Evolutionary conservation across 2,797 vertebrate genomes (phyloP), one percentile per base, ranked within the genome.

Genomic region (Zalophus californianus): DNA sequence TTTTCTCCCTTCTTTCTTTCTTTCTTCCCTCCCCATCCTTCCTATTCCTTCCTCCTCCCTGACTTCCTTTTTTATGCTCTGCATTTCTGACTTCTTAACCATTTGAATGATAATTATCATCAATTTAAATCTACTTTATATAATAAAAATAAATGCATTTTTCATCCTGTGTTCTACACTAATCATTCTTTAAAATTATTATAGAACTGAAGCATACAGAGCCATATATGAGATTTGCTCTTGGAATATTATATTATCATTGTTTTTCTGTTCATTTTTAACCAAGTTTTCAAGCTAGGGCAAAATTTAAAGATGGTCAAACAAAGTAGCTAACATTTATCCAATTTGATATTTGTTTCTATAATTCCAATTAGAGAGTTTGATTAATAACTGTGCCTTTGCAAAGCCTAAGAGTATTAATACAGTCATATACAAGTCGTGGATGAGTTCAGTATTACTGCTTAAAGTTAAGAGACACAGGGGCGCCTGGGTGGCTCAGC

Each of bases 1-100:
- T 32, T 18, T 44, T 35, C 7, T 25, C 2, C 4, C 0, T 23
- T 23, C 23, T 1, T 41, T 1, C n/a, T n/a, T 18, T 1, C 32
- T 32, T 21, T 5, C 0, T 10, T 52, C 32, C 8, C 21, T 86
- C 9, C 21, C 21, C 3, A 12, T 78, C 1, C n/a, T 54, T 64
- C 44, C 7, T 11, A 52, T 66, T 84, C 41, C 18, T 86, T n/a
- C 8, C 15, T 20, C 21, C 70, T 52, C 21, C 13, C 7, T 60
- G 29, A 29, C 13, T 64, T 88, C 38, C 29, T 32, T 44, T n/a
- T 72, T 60, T 44, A 27, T 21, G 62, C 38, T 82, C 25, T 27
- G 4, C 3, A 60, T 78, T 64, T 60, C 38, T 20, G 0, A 21
- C 18, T 0, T 58, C 94, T 86, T 35, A 3, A 48, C 13, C 41